phyloP scores from a whole-genome alignment of 2,113 vertebrate genomes.

The Bufo gargarizans region DNA sequence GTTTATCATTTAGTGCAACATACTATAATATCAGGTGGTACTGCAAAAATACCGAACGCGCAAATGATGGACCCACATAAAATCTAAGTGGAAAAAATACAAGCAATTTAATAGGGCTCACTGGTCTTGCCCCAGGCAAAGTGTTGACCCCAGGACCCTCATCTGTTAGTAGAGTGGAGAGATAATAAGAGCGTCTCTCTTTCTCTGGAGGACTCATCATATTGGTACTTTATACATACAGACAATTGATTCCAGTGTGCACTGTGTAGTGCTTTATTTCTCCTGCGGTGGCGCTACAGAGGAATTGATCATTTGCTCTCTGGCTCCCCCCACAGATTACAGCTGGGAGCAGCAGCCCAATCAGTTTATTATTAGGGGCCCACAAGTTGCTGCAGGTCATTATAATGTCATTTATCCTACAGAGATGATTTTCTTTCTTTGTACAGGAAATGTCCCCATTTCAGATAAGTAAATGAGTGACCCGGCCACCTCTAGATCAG shows the following conservation, averaged over 20 bases:
- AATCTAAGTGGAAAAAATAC: too few relatives aligned
- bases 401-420: neutral
- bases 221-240: neutral
- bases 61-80: too few relatives aligned
- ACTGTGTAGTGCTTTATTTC: neutral
- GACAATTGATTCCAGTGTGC: neutral
- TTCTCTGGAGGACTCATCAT: neutral
- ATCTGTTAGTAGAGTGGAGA: neutral
- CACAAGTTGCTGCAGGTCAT: neutral
- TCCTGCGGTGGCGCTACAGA: neutral
- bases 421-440: constrained; percentile 5
- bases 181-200: neutral
- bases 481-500: neutral
- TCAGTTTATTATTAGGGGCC: neutral
- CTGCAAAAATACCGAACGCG: too few relatives aligned
- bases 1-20: neutral
- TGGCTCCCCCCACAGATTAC: neutral
- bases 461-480: constrained; percentile 14
- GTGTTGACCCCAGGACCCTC: too few relatives aligned
- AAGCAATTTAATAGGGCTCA: too few relatives aligned
- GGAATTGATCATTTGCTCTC: neutral
- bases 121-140: too few relatives aligned
- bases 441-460: neutral
- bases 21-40: too few relatives aligned
- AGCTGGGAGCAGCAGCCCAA: neutral